Evolutionary conservation across 2,888 invertebrate species (phyloP), one percentile per base, ranked within the genome.

Genomic region (Eumerus sabulonum): DNA sequence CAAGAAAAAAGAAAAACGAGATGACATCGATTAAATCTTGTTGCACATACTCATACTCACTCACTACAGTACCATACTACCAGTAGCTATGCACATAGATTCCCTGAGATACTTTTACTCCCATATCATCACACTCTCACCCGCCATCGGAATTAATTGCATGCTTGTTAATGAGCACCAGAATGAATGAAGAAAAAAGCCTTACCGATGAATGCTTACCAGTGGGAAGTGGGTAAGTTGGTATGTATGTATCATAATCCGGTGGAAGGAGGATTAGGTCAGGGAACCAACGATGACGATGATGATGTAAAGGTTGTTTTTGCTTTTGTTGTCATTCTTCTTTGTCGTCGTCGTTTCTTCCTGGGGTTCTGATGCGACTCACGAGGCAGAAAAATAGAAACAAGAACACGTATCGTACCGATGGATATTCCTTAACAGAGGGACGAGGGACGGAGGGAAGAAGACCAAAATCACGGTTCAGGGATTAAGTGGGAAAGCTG

Each of bases 121-220:
- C 42, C 19, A 44, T 35, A 45, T 45, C 27, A 5, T 19, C 7
- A 48, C 18, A 27, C 9, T 27, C 27, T 4, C 27, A 7, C 7
- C 27, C 27, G 7, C 27, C 27, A 27, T 47, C 17, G 53, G 47
- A 73, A 77, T 77, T 68, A 77, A 68, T 77, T 77, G 77, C 73
- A 79, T 54, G 68, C 63, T 64, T 59, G 63, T 68, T 79, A 79
- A 73, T 74, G 73, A 79, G 68, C 42, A 18, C 27, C 73, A 45
- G n/a, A 70, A 76, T 67, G 60, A 67, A 62, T 18, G 13, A 60
- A 50, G 54, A 71, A 50, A 36, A 38, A 35, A 27, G 51, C 13
- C 35, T 11, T 9, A 4, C 19, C 9, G n/a, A 14, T 17, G 17
- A 12, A 18, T 47, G 12, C 16, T n/a, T 7, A 48, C 7, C 11